Conservation (phyloP, 2,113 vertebrate genomes). For the Rana temporaria region DNA sequence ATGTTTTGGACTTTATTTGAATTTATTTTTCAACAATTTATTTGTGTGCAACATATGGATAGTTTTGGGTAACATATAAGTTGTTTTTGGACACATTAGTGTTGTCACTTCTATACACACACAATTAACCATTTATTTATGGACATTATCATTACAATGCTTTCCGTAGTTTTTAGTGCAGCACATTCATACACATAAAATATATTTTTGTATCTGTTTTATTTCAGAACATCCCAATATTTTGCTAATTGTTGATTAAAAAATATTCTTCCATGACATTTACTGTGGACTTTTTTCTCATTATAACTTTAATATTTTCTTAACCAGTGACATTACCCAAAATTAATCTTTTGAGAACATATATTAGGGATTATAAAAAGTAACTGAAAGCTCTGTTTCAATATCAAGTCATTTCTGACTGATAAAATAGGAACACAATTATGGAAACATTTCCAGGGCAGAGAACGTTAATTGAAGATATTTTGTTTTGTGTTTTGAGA, state of each 20-base stretch:
- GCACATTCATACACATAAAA: too few relatives aligned
- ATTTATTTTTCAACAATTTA: too few relatives aligned
- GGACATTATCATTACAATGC: too few relatives aligned
- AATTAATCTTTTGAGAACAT: constrained; percentile 22
- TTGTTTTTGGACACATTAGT: too few relatives aligned
- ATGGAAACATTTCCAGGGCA: constrained; percentile 28
- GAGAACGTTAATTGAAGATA: constrained; percentile 60
- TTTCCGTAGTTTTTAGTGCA: too few relatives aligned
- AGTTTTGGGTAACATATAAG: too few relatives aligned
- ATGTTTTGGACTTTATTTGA: too few relatives aligned
- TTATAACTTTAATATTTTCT: constrained; percentile 20
- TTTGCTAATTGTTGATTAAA: neutral
- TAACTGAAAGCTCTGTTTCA: constrained; percentile 25
- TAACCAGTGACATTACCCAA: neutral
- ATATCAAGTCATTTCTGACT: constrained; percentile 15
- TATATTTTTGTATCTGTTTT: too few relatives aligned
- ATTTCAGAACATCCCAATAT: too few relatives aligned
- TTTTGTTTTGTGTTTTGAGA: constrained; percentile 61
- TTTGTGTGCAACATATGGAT: too few relatives aligned
- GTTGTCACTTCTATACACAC: too few relatives aligned
- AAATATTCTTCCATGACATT: neutral
- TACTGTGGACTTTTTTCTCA: neutral
- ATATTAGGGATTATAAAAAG: neutral
- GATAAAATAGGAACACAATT: constrained; percentile 46
- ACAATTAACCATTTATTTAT: too few relatives aligned